These are phyloP conservation scores for Burhinus bistriatus DNA, from an alignment of 2,113 vertebrate genomes.

Conservation along the genomic window DNA sequence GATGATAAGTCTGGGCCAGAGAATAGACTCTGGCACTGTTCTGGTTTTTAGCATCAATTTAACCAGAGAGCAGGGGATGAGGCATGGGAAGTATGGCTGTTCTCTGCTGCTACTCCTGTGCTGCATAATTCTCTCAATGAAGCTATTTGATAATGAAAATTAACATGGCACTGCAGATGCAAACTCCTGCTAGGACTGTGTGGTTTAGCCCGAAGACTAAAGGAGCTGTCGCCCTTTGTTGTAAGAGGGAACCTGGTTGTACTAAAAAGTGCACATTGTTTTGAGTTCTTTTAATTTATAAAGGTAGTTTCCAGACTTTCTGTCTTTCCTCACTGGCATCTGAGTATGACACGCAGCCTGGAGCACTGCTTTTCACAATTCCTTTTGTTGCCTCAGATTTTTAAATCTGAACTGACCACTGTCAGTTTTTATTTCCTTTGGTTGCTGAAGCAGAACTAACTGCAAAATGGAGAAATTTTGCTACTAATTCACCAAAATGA, in stretches of 20 bases:
- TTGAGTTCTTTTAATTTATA: background rate
- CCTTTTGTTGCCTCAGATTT: background rate
- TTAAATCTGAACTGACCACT: background rate
- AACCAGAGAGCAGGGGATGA: background rate
- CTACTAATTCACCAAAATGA: background rate
- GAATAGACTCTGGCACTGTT: background rate
- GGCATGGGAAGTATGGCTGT: background rate
- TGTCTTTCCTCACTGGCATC: background rate
- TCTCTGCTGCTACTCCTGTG: background rate
- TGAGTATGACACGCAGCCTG: background rate
- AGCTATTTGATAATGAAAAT: background rate
- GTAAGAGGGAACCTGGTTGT: background rate
- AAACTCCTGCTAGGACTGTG: background rate
- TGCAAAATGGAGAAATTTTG: background rate
- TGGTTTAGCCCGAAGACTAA: background rate
- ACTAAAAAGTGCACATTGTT: background rate
- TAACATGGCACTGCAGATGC: background rate
- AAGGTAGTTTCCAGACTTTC: background rate
- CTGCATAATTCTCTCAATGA: background rate
- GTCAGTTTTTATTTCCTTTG: background rate
- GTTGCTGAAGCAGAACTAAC: background rate
- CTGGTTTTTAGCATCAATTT: background rate
- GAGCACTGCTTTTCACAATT: background rate
- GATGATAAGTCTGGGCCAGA: background rate
- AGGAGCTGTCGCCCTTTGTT: fast-evolving